phyloP scores from a whole-genome alignment of 1,140 invertebrate species.

The Mylabris phalerata region DNA sequence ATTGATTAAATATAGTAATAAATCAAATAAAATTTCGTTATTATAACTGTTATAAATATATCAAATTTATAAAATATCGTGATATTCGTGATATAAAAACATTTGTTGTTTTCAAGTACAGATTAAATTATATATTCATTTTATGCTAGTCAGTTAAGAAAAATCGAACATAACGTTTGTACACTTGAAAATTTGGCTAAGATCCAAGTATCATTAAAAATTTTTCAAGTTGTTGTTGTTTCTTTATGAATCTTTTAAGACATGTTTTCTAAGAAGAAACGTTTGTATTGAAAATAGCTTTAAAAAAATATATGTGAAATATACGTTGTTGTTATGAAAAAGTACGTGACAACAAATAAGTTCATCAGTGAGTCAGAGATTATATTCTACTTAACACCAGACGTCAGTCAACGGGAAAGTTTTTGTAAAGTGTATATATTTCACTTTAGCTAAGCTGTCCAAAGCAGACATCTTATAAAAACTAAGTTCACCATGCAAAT shows the following conservation, averaged over 20 bases:
- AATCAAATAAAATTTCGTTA: too few relatives aligned
- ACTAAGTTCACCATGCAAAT: constrained; percentile 11
- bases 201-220: constrained; percentile 15
- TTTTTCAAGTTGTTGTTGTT: constrained; percentile 7
- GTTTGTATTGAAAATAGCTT: too few relatives aligned
- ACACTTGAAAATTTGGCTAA: constrained; percentile 8
- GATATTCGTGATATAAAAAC: too few relatives aligned
- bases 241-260: constrained; percentile 5
- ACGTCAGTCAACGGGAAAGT: constrained; percentile 5
- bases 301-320: too few relatives aligned
- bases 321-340: too few relatives aligned
- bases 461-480: constrained; percentile 8
- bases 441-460: constrained; percentile 11
- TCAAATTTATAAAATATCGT: too few relatives aligned
- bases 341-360: constrained; percentile 3
- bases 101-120: neutral
- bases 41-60: too few relatives aligned
- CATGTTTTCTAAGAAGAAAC: too few relatives aligned
- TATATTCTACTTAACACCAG: constrained; percentile 4
- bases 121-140: constrained; percentile 9
- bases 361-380: constrained; percentile 13
- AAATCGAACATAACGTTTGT: constrained; percentile 13
- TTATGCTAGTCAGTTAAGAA: constrained; percentile 15
- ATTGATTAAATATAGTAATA: too few relatives aligned
- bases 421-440: constrained; percentile 11